Evolutionary conservation across 2,113 vertebrate species (phyloP).

Genomic region (Cebidichthys violaceus): DNA sequence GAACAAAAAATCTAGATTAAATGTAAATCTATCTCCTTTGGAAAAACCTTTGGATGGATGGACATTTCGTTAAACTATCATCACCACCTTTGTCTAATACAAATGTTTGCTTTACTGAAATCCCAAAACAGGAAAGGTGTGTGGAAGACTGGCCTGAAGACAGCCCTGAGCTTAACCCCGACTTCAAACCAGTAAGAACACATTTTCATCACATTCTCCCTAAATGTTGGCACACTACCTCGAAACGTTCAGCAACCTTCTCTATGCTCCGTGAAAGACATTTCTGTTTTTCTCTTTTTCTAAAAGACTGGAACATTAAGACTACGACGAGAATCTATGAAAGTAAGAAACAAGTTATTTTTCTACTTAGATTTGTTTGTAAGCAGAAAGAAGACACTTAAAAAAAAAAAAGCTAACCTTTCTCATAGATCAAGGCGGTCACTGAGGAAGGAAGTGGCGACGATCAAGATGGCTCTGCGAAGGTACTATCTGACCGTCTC

Average conservation of each 20-base stretch:
- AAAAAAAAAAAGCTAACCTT: not conserved
- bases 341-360: conserved; percentile 46
- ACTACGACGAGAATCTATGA: conserved; percentile 77
- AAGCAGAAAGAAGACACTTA: not conserved
- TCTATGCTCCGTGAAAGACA: not conserved
- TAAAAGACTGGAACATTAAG: conserved; percentile 74
- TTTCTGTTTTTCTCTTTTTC: not conserved
- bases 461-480: conserved; percentile 39
- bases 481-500: not conserved
- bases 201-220: not conserved
- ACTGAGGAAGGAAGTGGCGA: conserved; percentile 62
- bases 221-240: not conserved
- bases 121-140: conserved; percentile 77
- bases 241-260: not conserved
- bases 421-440: conserved; percentile 12
- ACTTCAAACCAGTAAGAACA: conserved; percentile 81
- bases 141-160: conserved; percentile 86
- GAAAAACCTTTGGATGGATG: not conserved
- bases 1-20: not conserved
- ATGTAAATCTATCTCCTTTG: not conserved
- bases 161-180: conserved; percentile 75
- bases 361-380: not conserved
- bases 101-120: not conserved
- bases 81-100: not conserved
- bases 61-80: not conserved